Evolutionary conservation across 2,888 invertebrate genomes (phyloP).

Genomic region (Oxyteleia sp.): DNA sequence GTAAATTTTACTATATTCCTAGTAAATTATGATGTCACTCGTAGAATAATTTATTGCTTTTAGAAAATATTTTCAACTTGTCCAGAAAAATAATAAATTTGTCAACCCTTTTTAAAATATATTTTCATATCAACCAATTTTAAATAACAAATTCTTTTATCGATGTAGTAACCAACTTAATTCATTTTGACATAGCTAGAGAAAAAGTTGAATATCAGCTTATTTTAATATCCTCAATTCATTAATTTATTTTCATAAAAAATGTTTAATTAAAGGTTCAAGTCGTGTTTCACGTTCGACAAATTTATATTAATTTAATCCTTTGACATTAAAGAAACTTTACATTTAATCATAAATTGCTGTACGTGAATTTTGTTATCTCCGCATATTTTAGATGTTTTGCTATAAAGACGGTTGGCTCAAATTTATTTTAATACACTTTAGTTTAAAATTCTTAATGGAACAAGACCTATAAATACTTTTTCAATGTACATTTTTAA

Average conservation of each 20-base stretch:
- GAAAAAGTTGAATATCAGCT: too few relatives aligned
- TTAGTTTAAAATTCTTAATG: background rate
- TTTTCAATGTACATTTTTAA: background rate
- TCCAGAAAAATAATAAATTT: too few relatives aligned
- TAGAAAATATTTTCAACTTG: too few relatives aligned
- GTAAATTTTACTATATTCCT: too few relatives aligned
- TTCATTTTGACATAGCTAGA: too few relatives aligned
- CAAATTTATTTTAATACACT: background rate
- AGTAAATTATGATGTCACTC: too few relatives aligned
- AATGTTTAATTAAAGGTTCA: background rate
- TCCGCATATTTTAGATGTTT: background rate
- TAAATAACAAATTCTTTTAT: too few relatives aligned
- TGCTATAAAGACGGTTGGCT: background rate
- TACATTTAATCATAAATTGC: background rate
- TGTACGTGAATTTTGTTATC: slow-evolving; percentile 11
- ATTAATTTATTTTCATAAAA: background rate
- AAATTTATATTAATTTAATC: background rate
- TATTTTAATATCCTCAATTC: too few relatives aligned
- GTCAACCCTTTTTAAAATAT: too few relatives aligned
- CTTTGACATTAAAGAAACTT: background rate
- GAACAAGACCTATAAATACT: background rate
- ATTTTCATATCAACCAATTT: too few relatives aligned
- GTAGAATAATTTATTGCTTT: too few relatives aligned
- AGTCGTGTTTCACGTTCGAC: background rate
- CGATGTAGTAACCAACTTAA: too few relatives aligned